These are phyloP conservation scores for Beroe forskalii DNA, from an alignment of 37 sponge, comb jelly and placozoan species.

Conservation along the genomic window DNA sequence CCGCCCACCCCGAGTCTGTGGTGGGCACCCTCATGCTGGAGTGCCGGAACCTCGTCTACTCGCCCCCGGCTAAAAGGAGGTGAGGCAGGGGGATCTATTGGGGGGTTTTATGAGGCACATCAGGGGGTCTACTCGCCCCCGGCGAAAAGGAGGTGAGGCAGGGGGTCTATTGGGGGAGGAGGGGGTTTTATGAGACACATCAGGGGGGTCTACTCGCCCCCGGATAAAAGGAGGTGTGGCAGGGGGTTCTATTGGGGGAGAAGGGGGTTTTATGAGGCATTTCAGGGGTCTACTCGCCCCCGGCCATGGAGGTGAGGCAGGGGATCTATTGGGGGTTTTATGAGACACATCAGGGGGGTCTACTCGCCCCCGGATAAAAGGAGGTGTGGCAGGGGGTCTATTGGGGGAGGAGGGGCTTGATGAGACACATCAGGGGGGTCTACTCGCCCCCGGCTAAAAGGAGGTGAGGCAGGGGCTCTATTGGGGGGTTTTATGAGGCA, in stretches of 20 bases:
- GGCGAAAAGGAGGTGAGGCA: neutral
- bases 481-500: neutral
- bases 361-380: neutral
- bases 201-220: neutral
- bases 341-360: no score
- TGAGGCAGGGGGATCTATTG: neutral
- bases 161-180: no score
- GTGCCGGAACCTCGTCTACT: constrained; percentile 4
- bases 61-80: neutral
- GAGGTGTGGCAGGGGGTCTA: neutral
- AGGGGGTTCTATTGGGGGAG: no score
- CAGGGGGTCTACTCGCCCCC: constrained; percentile 2
- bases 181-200: no score
- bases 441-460: neutral
- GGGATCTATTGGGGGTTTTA: no score
- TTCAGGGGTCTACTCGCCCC: neutral
- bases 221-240: neutral
- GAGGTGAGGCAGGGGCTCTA: no score
- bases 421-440: no score
- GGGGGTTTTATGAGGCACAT: no score
- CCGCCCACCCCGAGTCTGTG: neutral
- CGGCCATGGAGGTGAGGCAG: neutral
- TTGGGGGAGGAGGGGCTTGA: no score
- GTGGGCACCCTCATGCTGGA: neutral
- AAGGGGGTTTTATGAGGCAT: no score